These are phyloP conservation scores for Hydrozoanthus gracilis DNA, from an alignment of 92 coral and sea anemone genomes.

Conservation along the genomic window DNA sequence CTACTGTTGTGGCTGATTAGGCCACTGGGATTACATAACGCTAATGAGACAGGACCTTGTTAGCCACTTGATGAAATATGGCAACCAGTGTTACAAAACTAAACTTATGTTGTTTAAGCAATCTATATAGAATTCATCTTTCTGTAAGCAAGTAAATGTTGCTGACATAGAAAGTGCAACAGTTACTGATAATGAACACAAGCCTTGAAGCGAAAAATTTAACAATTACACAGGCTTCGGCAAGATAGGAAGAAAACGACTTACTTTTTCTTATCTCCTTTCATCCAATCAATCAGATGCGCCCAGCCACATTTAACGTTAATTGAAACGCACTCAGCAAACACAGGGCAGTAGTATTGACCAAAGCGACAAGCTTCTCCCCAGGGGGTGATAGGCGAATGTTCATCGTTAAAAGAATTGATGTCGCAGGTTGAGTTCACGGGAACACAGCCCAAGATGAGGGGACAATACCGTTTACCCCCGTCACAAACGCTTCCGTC, in stretches of 20 bases:
- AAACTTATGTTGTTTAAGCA: too few relatives aligned
- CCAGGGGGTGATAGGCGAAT: slow-evolving; percentile 39
- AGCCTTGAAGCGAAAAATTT: neutral
- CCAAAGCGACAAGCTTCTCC: slow-evolving; percentile 42
- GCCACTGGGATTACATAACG: neutral
- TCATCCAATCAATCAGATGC: slow-evolving; percentile 20
- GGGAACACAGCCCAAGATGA: slow-evolving; percentile 19
- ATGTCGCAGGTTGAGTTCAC: slow-evolving; percentile 24
- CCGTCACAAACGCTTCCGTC: neutral
- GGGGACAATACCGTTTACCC: slow-evolving; percentile 41
- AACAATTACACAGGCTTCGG: neutral
- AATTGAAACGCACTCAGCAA: slow-evolving; percentile 12
- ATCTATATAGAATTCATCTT: neutral
- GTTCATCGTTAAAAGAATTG: slow-evolving; percentile 10
- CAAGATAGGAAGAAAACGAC: neutral
- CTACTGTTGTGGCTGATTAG: too few relatives aligned
- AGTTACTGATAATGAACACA: neutral
- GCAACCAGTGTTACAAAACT: too few relatives aligned
- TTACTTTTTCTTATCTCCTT: slow-evolving; percentile 25
- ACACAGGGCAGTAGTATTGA: slow-evolving; percentile 33
- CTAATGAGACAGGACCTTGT: too few relatives aligned
- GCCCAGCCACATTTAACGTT: slow-evolving; percentile 39
- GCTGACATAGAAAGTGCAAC: neutral
- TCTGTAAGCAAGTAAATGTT: neutral
- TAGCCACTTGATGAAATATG: too few relatives aligned